Evolutionary conservation across 2,113 vertebrate species (phyloP).

Genomic region (Sialia sialis): DNA sequence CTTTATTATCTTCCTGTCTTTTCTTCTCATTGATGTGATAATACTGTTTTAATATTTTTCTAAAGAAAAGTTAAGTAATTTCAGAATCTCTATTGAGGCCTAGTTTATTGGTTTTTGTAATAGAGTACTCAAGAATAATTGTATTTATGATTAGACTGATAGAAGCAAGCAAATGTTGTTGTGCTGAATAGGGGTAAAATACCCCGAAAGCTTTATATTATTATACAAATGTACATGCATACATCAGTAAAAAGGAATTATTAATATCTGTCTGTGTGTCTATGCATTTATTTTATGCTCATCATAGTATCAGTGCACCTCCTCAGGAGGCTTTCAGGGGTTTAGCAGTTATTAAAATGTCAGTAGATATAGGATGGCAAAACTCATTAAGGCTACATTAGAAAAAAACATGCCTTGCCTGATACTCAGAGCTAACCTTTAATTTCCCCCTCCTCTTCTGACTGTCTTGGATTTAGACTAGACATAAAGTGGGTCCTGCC

Average conservation of each 20-base stretch:
- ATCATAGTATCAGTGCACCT: constrained; percentile 23
- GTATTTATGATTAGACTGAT: constrained; percentile 77
- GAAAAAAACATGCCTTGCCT: not conserved
- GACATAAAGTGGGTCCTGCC: not conserved
- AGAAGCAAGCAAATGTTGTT: constrained; percentile 68
- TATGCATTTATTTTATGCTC: constrained; percentile 63
- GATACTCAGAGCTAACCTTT: not conserved
- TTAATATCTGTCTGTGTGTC: constrained; percentile 64
- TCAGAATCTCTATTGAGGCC: constrained; percentile 78
- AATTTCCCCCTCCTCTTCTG: not conserved
- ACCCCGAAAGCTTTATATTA: constrained; percentile 62
- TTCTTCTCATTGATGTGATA: constrained; percentile 82
- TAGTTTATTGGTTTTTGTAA: constrained; percentile 80
- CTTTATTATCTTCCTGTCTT: constrained; percentile 84
- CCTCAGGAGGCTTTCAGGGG: constrained; percentile 39
- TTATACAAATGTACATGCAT: constrained; percentile 43
- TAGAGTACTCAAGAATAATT: constrained; percentile 80
- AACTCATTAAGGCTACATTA: constrained; percentile 28
- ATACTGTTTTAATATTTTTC: constrained; percentile 84
- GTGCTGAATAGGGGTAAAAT: constrained; percentile 60
- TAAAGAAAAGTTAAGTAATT: constrained; percentile 83
- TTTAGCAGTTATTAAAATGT: constrained; percentile 63
- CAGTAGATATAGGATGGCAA: constrained; percentile 37
- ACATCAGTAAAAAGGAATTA: constrained; percentile 36
- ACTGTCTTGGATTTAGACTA: not conserved